A percentile compares a stretch with the other conserved stretches of the same genome.
Conservation (phyloP, 2,888 invertebrate species). For the Latheticus oryzae region DNA sequence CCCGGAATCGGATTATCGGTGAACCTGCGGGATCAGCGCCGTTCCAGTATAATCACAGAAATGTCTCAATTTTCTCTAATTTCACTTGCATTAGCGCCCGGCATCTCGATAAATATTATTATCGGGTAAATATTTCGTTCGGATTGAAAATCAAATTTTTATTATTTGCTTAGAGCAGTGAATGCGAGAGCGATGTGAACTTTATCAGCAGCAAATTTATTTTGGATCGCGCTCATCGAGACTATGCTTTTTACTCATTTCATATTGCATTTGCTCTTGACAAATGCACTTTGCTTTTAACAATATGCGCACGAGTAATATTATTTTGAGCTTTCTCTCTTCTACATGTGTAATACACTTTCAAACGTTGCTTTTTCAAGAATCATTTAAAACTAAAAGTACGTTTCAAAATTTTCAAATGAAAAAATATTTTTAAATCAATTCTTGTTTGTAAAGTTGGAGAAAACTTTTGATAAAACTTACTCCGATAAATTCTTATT, state of each 20-base stretch:
- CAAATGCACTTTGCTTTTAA: conserved; percentile 36
- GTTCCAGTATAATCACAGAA: conserved; percentile 51
- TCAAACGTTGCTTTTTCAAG: no score
- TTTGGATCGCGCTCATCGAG: conserved; percentile 29
- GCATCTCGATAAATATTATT: conserved; percentile 38
- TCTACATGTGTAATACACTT: no score
- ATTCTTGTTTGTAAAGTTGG: no score
- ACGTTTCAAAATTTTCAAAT: no score
- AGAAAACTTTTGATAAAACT: conserved; percentile 13
- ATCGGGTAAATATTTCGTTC: conserved; percentile 34
- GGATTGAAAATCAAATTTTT: conserved; percentile 36
- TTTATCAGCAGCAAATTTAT: conserved; percentile 32
- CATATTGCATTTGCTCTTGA: conserved; percentile 39
- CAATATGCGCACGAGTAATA: no score
- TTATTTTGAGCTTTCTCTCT: no score
- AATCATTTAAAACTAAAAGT: no score
- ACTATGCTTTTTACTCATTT: conserved; percentile 36
- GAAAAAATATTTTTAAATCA: no score
- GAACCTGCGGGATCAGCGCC: conserved; percentile 50
- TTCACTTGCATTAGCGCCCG: conserved; percentile 40
- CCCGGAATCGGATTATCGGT: conserved; percentile 52
- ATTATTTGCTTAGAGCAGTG: conserved; percentile 34
- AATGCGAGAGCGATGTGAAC: conserved; percentile 19
- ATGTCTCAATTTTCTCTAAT: conserved; percentile 49
- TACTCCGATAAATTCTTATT: conserved; percentile 15